phyloP scores from a whole-genome alignment of 2,888 invertebrate genomes.

The Eustalomyia histrio region DNA sequence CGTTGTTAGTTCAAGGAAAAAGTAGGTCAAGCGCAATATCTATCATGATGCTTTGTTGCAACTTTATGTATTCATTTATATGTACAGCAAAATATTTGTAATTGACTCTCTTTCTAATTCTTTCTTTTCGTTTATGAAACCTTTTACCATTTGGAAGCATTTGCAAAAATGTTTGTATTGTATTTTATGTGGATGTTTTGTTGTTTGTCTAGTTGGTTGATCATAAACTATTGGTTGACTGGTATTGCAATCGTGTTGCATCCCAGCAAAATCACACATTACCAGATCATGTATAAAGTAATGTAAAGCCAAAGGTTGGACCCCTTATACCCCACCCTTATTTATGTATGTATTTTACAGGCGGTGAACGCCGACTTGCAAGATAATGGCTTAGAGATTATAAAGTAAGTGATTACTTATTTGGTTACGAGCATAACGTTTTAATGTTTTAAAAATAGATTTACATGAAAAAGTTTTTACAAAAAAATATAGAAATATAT shows the following conservation, averaged over 20 bases:
- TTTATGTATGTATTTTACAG: too few relatives aligned
- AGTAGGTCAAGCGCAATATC: conserved; percentile 77
- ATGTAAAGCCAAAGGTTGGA: too few relatives aligned
- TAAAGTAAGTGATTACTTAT: too few relatives aligned
- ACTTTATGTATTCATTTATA: conserved; percentile 56
- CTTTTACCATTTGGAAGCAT: conserved; percentile 13
- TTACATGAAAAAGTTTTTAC: too few relatives aligned
- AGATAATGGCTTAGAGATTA: too few relatives aligned
- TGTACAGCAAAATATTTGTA: conserved; percentile 58
- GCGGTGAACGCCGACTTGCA: too few relatives aligned
- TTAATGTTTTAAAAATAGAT: too few relatives aligned
- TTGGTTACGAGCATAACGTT: too few relatives aligned
- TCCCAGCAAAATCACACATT: too few relatives aligned
- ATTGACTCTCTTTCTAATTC: conserved; percentile 59
- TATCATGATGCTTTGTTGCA: conserved; percentile 61
- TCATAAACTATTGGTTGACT: conserved; percentile 7
- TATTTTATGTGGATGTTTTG: not conserved
- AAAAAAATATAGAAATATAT: too few relatives aligned
- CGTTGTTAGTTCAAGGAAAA: conserved; percentile 68
- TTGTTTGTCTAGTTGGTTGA: not conserved
- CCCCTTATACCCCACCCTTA: too few relatives aligned
- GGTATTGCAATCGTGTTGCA: conserved; percentile 38
- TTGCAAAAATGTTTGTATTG: conserved; percentile 9
- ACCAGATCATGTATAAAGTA: too few relatives aligned
- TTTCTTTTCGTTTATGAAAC: conserved; percentile 24